These are phyloP conservation scores for Atta texana DNA, from an alignment of 1,140 invertebrate genomes.

Conservation along the genomic window DNA sequence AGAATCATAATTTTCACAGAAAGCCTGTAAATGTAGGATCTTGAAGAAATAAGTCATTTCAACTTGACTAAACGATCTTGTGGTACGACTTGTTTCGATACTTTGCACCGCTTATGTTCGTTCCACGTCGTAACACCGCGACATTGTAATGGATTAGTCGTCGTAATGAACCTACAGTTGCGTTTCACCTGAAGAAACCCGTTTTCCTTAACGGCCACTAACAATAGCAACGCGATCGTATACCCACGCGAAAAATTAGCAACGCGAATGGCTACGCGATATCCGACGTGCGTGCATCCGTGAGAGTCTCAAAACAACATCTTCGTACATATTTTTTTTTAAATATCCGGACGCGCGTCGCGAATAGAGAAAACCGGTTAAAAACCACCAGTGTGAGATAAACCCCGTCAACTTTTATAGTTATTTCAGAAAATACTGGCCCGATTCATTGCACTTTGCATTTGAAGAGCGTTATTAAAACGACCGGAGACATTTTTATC, in stretches of 20 bases:
- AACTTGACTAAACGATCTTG: conserved; percentile 8
- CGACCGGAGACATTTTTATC: conserved; percentile 27
- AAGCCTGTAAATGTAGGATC: not conserved
- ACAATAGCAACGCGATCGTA: conserved; percentile 42
- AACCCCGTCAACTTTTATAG: conserved; percentile 61
- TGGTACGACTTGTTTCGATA: conserved; percentile 12
- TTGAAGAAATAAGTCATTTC: conserved; percentile 15
- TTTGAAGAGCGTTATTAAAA: conserved; percentile 36
- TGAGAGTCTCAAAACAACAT: conserved; percentile 4
- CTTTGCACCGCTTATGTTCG: not conserved
- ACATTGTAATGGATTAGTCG: conserved; percentile 39
- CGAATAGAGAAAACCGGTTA: conserved; percentile 64
- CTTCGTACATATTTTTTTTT: conserved; percentile 22
- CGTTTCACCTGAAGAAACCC: conserved; percentile 46
- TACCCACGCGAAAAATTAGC: conserved; percentile 55
- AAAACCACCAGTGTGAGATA: conserved; percentile 66
- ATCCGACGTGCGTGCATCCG: not conserved
- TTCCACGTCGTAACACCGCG: conserved; percentile 30
- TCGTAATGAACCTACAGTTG: conserved; percentile 37
- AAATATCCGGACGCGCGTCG: conserved; percentile 34
- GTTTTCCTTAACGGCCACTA: conserved; percentile 55
- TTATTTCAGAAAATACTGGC: conserved; percentile 60
- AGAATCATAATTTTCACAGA: not conserved
- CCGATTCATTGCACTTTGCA: conserved; percentile 29
- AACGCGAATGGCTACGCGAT: conserved; percentile 38